Percentiles rank a stretch among this genome's conserved stretches.
phyloP scores from a whole-genome alignment of 2,888 invertebrate genomes.

The Stictocephala bisonia region DNA sequence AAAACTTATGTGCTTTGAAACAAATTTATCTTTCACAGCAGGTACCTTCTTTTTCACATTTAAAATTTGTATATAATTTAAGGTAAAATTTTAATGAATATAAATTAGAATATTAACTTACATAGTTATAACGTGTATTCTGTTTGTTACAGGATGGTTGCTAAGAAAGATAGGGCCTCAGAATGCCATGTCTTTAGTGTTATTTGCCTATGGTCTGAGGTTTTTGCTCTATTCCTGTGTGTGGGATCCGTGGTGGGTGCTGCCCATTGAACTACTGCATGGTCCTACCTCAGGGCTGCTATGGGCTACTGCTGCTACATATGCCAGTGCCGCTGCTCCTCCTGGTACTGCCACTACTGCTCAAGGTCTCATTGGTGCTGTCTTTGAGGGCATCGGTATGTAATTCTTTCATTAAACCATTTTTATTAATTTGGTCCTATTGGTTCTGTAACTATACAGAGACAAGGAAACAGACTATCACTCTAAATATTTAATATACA shows the following conservation, averaged over 20 bases:
- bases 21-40: no score
- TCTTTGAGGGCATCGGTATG: constrained; percentile 85
- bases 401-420: constrained; percentile 21
- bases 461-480: not conserved
- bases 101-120: no score
- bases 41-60: no score
- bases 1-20: no score
- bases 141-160: constrained; percentile 72
- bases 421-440: not conserved
- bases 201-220: constrained; percentile 70
- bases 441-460: not conserved
- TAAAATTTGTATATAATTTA: no score
- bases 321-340: constrained; percentile 85
- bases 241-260: constrained; percentile 83
- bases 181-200: constrained; percentile 79
- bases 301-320: constrained; percentile 89
- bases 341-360: constrained; percentile 88
- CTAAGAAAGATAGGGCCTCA: constrained; percentile 84
- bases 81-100: no score
- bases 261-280: constrained; percentile 88
- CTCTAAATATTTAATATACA: not conserved
- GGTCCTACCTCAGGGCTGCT: constrained; percentile 91
- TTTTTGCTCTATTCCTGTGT: constrained; percentile 85
- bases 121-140: no score
- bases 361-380: constrained; percentile 87